Evolutionary conservation across 2,113 vertebrate genomes (phyloP).

Genomic region (Onychorhynchus coronatus): DNA sequence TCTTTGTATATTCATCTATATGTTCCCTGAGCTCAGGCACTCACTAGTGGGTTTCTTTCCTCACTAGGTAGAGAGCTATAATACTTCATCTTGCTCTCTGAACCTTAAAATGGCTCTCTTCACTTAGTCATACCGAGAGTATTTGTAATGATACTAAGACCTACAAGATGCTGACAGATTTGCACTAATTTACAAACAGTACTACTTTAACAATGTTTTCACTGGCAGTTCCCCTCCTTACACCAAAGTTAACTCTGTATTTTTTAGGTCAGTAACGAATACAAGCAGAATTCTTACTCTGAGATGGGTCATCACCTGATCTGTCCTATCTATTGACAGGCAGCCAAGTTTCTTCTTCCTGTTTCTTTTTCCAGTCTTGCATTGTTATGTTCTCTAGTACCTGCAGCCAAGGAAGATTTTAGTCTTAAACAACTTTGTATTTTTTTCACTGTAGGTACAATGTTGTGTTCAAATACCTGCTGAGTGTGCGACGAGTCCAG

Average conservation of each 20-base stretch:
- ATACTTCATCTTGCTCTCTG: background rate
- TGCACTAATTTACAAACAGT: background rate
- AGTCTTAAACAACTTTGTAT: background rate
- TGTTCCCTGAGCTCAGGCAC: background rate
- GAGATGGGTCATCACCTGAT: background rate
- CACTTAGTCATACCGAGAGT: background rate
- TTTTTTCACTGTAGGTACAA: slow-evolving; percentile 84
- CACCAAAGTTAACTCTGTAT: background rate
- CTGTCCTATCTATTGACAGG: background rate
- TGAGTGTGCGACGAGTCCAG: slow-evolving; percentile 93
- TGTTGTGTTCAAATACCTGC: slow-evolving; percentile 93
- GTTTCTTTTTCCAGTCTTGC: background rate
- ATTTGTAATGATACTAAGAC: background rate
- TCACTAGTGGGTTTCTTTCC: background rate
- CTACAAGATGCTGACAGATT: background rate
- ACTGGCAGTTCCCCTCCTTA: background rate
- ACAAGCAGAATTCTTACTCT: background rate
- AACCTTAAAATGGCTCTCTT: background rate
- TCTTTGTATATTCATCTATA: background rate
- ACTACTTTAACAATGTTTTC: background rate
- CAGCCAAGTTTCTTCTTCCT: background rate
- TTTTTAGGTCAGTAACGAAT: background rate
- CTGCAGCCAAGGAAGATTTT: background rate
- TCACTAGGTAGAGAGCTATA: background rate
- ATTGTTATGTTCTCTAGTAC: background rate